A percentile compares a stretch with the other conserved stretches of the same genome.
phyloP scores from a whole-genome alignment of 2,113 vertebrate genomes.

The Lycaon pictus region DNA sequence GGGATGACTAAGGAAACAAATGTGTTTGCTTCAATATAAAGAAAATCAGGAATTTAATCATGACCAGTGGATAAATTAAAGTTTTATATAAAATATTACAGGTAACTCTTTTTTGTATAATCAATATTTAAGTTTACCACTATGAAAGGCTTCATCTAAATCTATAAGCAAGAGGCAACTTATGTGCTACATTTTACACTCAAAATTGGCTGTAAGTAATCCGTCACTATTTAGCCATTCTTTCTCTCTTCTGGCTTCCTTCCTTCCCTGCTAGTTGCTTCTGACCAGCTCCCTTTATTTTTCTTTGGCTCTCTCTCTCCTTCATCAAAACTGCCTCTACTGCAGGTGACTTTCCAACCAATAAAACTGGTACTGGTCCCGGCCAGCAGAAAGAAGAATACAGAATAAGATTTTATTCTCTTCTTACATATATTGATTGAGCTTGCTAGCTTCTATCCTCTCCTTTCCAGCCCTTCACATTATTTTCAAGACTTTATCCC shows the following conservation, averaged over 20 bases:
- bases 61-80: background rate
- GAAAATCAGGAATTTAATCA: slow-evolving; percentile 37
- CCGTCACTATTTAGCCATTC: too few species aligned
- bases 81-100: background rate
- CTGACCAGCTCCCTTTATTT: background rate
- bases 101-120: background rate
- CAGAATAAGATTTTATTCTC: background rate
- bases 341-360: background rate
- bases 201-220: background rate
- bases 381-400: background rate
- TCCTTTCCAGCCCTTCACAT: background rate
- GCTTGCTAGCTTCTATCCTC: background rate
- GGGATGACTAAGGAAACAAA: slow-evolving; percentile 17
- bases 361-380: background rate
- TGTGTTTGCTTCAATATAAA: background rate
- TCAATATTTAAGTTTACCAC: background rate
- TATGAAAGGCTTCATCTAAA: background rate
- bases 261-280: background rate
- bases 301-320: background rate
- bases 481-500: background rate
- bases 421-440: background rate
- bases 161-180: background rate
- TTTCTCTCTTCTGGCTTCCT: background rate
- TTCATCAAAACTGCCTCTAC: background rate
- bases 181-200: background rate